Percentiles rank a stretch among this genome's conserved stretches.
Evolutionary conservation across 2,888 invertebrate genomes (phyloP).

Genomic region (Polydrusus tereticollis): DNA sequence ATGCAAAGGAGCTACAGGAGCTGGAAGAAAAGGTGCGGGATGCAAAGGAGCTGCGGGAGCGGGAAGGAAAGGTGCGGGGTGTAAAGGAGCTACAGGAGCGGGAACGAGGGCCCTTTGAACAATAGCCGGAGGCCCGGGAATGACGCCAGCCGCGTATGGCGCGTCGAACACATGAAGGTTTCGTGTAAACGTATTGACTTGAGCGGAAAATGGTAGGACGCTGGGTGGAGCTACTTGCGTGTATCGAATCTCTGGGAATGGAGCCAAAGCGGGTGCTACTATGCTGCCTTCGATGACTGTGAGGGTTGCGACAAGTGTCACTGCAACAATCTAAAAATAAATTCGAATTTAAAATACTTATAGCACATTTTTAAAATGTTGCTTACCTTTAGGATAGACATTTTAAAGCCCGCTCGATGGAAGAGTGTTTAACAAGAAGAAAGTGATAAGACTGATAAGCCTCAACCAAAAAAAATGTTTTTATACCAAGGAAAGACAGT

Average conservation of each 20-base stretch:
- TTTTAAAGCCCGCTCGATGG: constrained; percentile 1
- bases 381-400: constrained; percentile 45
- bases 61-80: constrained; percentile 51
- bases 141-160: constrained; percentile 58
- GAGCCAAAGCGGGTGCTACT: constrained; percentile 29
- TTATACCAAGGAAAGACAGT: constrained; percentile 30
- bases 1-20: constrained; percentile 47
- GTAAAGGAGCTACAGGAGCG: constrained; percentile 44
- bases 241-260: constrained; percentile 56
- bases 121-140: constrained; percentile 54
- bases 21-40: constrained; percentile 47
- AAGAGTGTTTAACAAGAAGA: neutral
- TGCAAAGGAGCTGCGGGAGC: constrained; percentile 50
- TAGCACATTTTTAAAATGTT: neutral
- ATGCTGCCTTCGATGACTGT: constrained; percentile 48
- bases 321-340: constrained; percentile 53
- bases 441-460: constrained; percentile 37
- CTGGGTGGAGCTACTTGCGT: constrained; percentile 73
- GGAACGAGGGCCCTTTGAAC: constrained; percentile 50
- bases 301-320: constrained; percentile 36
- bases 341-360: too few species aligned
- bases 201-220: constrained; percentile 74
- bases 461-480: constrained; percentile 35
- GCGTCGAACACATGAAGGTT: constrained; percentile 67
- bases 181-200: constrained; percentile 71